A percentile compares a stretch with the other conserved stretches of the same genome.
These are phyloP conservation scores for Polydrusus cervinus DNA, from an alignment of 2,888 invertebrate species.

Conservation along the genomic window DNA sequence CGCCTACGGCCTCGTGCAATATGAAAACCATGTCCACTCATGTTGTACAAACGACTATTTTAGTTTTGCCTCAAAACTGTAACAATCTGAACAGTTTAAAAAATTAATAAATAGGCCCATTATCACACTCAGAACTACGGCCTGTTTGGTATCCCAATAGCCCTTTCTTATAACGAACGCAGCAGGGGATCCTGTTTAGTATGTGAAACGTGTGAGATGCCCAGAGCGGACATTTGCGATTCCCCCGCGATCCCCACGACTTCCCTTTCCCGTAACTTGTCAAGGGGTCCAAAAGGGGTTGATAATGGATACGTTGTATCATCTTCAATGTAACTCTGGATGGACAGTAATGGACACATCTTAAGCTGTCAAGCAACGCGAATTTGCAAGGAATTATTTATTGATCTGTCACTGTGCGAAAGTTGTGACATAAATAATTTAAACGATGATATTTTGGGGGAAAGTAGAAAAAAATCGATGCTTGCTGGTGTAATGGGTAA, in stretches of 20 bases:
- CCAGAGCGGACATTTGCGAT: slow-evolving; percentile 68
- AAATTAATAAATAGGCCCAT: no score
- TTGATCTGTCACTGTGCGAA: slow-evolving; percentile 45
- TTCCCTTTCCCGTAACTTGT: slow-evolving; percentile 53
- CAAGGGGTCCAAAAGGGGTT: slow-evolving; percentile 61
- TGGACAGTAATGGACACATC: slow-evolving; percentile 56
- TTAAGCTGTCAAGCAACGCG: slow-evolving; percentile 50
- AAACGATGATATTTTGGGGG: slow-evolving; percentile 35
- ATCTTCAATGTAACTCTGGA: slow-evolving; percentile 60
- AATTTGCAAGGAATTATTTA: slow-evolving; percentile 53
- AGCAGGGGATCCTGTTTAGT: slow-evolving; percentile 68
- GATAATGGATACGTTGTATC: slow-evolving; percentile 71
- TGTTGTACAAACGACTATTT: no score
- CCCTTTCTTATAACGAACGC: slow-evolving; percentile 51
- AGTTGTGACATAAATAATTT: slow-evolving; percentile 37
- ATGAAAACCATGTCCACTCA: no score
- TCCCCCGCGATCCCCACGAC: slow-evolving; percentile 61
- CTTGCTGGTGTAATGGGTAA: no score
- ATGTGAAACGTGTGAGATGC: slow-evolving; percentile 70
- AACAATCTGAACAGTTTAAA: no score
- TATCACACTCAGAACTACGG: not conserved
- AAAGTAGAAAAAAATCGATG: slow-evolving; percentile 9
- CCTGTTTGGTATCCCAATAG: slow-evolving; percentile 1
- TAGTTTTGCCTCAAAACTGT: no score
- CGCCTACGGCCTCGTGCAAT: no score